These are phyloP conservation scores for Ficedula albicollis DNA, from an alignment of 2,797 vertebrate genomes.

Conservation along the genomic window DNA sequence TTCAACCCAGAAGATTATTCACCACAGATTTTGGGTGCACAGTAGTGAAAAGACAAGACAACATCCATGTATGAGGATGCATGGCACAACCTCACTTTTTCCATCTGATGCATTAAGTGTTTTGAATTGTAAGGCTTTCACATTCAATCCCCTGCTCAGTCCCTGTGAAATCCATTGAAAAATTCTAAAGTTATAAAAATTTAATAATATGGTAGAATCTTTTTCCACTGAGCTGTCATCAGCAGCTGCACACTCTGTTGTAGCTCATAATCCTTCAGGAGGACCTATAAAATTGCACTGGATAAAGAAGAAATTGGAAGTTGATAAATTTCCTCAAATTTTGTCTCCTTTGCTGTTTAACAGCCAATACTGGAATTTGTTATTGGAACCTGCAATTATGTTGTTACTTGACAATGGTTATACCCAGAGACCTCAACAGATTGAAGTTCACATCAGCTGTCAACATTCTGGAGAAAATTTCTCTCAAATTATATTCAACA, in stretches of 20 bases:
- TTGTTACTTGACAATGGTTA: neutral
- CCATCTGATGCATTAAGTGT: neutral
- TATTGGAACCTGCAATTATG: neutral
- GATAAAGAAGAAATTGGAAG: neutral
- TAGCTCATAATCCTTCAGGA: neutral
- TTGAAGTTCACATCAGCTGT: neutral
- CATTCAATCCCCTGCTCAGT: neutral
- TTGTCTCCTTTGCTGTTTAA: neutral
- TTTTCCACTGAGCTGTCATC: neutral
- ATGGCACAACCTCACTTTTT: neutral
- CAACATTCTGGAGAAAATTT: neutral
- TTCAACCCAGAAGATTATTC: neutral
- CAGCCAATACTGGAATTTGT: neutral
- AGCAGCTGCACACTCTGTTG: neutral
- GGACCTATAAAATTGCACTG: neutral
- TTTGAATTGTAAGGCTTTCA: neutral
- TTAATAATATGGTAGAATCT: neutral
- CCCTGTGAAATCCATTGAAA: neutral
- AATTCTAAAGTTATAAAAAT: neutral
- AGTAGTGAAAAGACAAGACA: neutral
- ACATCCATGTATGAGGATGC: rapidly evolving
- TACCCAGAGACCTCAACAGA: neutral
- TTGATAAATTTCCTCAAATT: neutral
- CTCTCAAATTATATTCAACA: neutral
- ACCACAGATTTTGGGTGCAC: neutral